Percentiles rank a stretch among this genome's conserved stretches.
phyloP scores from a whole-genome alignment of 2,797 vertebrate species.

The Premnoplex brunnescens region DNA sequence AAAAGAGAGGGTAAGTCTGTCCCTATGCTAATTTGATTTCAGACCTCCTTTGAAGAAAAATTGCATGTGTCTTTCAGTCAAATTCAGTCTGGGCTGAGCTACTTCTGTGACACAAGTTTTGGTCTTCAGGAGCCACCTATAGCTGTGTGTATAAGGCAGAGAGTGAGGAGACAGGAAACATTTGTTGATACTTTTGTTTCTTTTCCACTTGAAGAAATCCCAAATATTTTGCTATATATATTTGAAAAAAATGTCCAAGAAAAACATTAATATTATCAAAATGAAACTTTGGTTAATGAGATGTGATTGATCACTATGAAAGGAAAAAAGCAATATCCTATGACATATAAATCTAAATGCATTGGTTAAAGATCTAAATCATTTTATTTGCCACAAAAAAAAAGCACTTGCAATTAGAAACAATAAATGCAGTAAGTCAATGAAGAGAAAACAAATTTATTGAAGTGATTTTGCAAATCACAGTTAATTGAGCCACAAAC shows the following conservation, averaged over 20 bases:
- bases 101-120: not conserved
- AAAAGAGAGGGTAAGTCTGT: constrained; percentile 25
- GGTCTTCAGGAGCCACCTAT: not conserved
- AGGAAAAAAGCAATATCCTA: constrained; percentile 23
- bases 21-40: constrained; percentile 27
- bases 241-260: not conserved
- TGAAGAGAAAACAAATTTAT: constrained; percentile 59
- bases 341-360: constrained; percentile 33
- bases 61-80: not conserved
- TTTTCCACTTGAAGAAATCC: not conserved
- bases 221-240: not conserved
- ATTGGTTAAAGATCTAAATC: constrained; percentile 24
- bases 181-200: not conserved
- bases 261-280: not conserved
- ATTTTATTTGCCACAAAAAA: constrained; percentile 24
- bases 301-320: constrained; percentile 15
- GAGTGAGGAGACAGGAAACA: not conserved
- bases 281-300: constrained; percentile 11
- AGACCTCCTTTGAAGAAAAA: constrained; percentile 58
- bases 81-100: not conserved
- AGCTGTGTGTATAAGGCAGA: not conserved
- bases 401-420: constrained; percentile 38
- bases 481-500: constrained; percentile 68
- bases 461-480: constrained; percentile 67
- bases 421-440: constrained; percentile 33